Evolutionary conservation across 1,140 invertebrate species (phyloP), one percentile per base, ranked within the genome.

Genomic region (Ephestia elutella): DNA sequence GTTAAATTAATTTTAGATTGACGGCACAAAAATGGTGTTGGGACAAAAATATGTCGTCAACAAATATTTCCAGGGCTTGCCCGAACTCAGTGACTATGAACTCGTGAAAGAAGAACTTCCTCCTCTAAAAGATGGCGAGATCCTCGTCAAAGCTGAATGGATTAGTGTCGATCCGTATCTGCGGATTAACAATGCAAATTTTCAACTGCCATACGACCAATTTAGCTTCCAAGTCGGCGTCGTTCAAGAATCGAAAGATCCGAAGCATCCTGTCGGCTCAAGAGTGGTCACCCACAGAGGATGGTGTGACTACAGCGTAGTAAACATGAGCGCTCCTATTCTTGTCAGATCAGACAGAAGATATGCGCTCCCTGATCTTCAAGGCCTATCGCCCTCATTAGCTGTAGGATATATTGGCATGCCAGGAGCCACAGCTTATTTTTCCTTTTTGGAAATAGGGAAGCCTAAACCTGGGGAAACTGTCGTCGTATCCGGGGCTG

Each of bases 231-330:
- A 87, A 80, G 75, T 89, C 30, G 86, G 62, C 50, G 48, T 72
- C 56, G 80, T 89, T 28, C 59, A 70, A 59, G 78, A 80, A 30
- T 68, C 66, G 1, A 76, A 73, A n/a, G 20, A 72, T 30, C 50
- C 61, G 0, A 61, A 90, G 0, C 93, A 78, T 75, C 91, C 91
- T 1, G 88, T 90, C 21, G 91, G 91, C 0, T 89, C 84, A 55
- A 79, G 75, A 65, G 71, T 93, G 4, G 77, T 92, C 1, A 90
- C 87, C 8, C 75, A 89, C 50, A 80, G 89, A 30, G 93, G 92
- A 0, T 93, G 92, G 93, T 82, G 85, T 30, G 87, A 88, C 10
- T 83, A 90, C 60, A 84, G 84, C 9, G 72, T 91, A 8, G 10
- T 53, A 13, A 53, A 53, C 20, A 53, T 53, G 50, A 53, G 50